Evolutionary conservation across 2,797 vertebrate genomes (phyloP), one percentile per base, ranked within the genome.

Genomic region (Otolemur crassicaudatus): DNA sequence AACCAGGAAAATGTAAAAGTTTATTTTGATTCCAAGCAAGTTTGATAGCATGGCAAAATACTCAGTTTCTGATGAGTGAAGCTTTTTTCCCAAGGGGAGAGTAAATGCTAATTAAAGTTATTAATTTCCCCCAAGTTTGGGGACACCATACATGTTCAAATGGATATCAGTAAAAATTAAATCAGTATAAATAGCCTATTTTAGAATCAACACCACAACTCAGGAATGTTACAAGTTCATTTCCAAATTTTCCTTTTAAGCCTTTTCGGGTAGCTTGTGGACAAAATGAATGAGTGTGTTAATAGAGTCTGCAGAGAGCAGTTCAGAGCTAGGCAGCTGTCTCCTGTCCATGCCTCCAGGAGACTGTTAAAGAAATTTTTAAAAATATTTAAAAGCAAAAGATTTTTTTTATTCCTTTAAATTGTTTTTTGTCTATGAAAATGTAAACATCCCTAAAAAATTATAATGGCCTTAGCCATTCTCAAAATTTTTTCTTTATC

Each of bases 351-450:
- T 61, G 56, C 63, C 65, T 89, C 67, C 43, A 60, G 61, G 43
- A 87, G 27, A 49, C 79, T 85, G 22, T 82, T 65, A 56, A 31
- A 31, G 10, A 60, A 29, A 80, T n/a, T 14, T 34, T 16, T 22
- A 1, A 29, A 82, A 73, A 60, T 37, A 40, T 67, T 67, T 46
- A 53, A 87, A 88, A 58, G 65, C 49, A 77, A 46, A 89, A 40
- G 56, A 67, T 27, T 96, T 96, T 73, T 73, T 37, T 63, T 43
- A 75, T 53, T 93, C 69, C 70, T n/a, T 89, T 93, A 95, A 95
- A 65, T 72, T 65, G 13, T 40, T 61, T 87, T 91, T 94, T 95
- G 85, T 82, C 90, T 77, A 67, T 73, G 89, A 83, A 83, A 94
- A 90, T 90, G 20, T 87, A 90, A 96, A 40, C 87, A 83, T 94